Evolutionary conservation across 2,797 vertebrate species (phyloP).

Genomic region (Meda fulgida): DNA sequence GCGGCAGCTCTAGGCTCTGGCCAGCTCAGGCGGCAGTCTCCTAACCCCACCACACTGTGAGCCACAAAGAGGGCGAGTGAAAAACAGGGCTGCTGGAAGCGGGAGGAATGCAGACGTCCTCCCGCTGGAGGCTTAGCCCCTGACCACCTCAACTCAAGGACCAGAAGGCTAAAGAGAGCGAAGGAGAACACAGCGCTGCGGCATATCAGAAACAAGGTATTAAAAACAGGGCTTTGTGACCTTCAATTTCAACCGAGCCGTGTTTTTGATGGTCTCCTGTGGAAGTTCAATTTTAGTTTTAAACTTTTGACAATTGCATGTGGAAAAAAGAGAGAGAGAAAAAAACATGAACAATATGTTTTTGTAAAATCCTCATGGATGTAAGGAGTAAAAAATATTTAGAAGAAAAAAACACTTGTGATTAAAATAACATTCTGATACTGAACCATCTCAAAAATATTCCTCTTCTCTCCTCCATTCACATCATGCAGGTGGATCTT

Average conservation of each 20-base stretch:
- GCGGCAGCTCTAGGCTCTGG: slow-evolving; percentile 56
- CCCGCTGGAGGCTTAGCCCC: slow-evolving; percentile 57
- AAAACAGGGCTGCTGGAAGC: slow-evolving; percentile 53
- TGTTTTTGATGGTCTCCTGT: slow-evolving; percentile 20
- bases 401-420: not conserved
- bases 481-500: slow-evolving; percentile 77
- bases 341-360: not conserved
- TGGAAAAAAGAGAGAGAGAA: not conserved
- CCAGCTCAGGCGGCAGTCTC: slow-evolving; percentile 54
- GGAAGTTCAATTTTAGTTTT: slow-evolving; percentile 12
- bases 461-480: slow-evolving; percentile 10
- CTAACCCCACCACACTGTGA: slow-evolving; percentile 53
- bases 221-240: slow-evolving; percentile 42
- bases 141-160: slow-evolving; percentile 44
- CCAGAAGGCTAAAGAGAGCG: slow-evolving; percentile 26
- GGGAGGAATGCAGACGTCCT: slow-evolving; percentile 59
- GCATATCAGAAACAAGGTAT: slow-evolving; percentile 38
- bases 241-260: slow-evolving; percentile 17
- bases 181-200: slow-evolving; percentile 41
- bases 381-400: not conserved
- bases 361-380: not conserved
- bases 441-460: not conserved
- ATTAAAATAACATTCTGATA: not conserved
- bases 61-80: slow-evolving; percentile 57
- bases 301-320: not conserved